phyloP scores from a whole-genome alignment of 2,797 vertebrate genomes.

The Mareca strepera region DNA sequence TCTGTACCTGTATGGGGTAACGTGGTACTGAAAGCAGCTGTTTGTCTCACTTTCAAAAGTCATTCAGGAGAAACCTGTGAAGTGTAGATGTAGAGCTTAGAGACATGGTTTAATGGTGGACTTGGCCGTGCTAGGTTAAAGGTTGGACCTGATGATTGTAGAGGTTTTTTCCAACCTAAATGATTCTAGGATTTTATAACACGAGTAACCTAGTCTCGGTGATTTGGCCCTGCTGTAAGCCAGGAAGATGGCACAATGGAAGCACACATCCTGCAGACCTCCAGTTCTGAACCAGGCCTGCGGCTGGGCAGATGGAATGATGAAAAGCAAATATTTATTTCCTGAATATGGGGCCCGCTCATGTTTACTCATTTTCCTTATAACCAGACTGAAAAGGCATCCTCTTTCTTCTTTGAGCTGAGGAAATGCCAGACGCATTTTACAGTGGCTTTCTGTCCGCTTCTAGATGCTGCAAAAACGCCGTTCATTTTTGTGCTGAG shows the following conservation, averaged over 20 bases:
- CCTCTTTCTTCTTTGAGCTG: not conserved
- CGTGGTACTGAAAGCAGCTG: not conserved
- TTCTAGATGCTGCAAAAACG: not conserved
- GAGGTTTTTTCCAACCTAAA: no score
- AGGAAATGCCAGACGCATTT: not conserved
- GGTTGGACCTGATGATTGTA: no score
- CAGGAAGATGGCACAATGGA: not conserved
- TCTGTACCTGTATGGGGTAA: not conserved
- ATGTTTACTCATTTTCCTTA: not conserved
- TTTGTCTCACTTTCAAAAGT: not conserved
- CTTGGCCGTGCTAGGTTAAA: no score
- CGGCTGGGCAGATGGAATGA: not conserved
- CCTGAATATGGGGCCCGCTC: not conserved
- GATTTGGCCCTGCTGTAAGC: not conserved
- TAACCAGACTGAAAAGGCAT: not conserved
- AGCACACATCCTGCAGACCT: not conserved
- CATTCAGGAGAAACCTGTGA: not conserved
- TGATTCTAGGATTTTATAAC: not conserved
- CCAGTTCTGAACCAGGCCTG: not conserved
- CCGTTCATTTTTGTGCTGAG: not conserved
- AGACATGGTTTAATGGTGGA: no score
- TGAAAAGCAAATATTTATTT: not conserved
- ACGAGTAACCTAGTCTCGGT: not conserved
- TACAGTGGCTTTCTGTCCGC: not conserved
- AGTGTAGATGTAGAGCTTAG: no score